Percentiles rank a stretch among this genome's conserved stretches.
Evolutionary conservation across 2,113 vertebrate species (phyloP).

Genomic region (Saccopteryx leptura): DNA sequence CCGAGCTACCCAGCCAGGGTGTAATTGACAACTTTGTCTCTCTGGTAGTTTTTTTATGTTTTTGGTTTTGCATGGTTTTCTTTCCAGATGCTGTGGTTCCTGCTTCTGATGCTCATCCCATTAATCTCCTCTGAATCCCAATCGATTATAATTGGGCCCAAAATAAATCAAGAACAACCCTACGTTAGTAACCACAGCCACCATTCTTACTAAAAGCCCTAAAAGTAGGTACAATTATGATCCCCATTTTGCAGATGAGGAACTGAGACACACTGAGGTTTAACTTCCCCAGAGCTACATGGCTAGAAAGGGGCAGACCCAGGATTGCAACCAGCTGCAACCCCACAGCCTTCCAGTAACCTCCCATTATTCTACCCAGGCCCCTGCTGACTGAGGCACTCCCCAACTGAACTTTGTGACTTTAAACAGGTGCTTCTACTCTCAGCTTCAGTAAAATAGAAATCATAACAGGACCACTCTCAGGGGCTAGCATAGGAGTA

Average conservation of each 20-base stretch:
- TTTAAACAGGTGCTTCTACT: neutral
- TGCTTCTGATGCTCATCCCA: neutral
- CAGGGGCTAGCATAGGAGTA: neutral
- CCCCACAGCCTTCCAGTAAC: neutral
- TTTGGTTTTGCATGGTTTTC: neutral
- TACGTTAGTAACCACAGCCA: neutral
- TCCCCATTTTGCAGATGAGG: neutral
- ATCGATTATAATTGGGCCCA: neutral
- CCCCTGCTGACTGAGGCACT: neutral
- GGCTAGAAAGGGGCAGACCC: neutral
- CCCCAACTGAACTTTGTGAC: neutral
- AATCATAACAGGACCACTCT: neutral
- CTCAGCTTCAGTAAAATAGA: slow-evolving; percentile 1
- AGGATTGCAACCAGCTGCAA: neutral
- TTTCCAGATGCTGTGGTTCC: neutral
- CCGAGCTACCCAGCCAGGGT: no score
- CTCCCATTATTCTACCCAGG: neutral
- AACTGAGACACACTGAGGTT: neutral
- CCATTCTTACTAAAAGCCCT: neutral
- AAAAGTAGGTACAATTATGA: neutral
- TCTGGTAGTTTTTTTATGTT: neutral
- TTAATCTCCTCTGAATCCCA: neutral
- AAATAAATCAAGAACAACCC: slow-evolving; percentile 9
- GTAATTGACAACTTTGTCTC: no score
- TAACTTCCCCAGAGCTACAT: neutral